Evolutionary conservation across 2,888 invertebrate genomes (phyloP).

Genomic region (Rhynchonema sp.): DNA sequence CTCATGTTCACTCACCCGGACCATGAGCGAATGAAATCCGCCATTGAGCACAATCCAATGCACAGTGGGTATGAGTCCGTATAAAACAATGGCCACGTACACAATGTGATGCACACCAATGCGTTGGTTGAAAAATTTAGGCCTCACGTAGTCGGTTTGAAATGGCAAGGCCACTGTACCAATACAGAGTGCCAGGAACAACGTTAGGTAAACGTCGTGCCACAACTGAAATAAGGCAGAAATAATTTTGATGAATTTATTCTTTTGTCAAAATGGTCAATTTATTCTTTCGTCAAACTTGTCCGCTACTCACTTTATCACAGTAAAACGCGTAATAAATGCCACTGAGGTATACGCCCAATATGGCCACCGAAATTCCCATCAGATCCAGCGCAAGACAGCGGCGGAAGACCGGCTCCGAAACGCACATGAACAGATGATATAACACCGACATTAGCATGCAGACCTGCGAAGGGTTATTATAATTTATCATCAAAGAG

Average conservation of each 20-base stretch:
- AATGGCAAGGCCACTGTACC: slow-evolving; percentile 10
- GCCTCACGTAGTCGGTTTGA: no score
- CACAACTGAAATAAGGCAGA: slow-evolving; percentile 22
- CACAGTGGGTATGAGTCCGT: slow-evolving; percentile 68
- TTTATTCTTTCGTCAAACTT: no score
- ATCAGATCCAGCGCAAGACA: slow-evolving; percentile 76
- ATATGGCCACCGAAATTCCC: slow-evolving; percentile 71
- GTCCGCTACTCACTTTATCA: slow-evolving; percentile 33
- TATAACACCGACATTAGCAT: slow-evolving; percentile 77
- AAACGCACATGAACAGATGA: slow-evolving; percentile 81
- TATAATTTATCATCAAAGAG: no score
- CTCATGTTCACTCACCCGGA: slow-evolving; percentile 54
- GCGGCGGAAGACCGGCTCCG: slow-evolving; percentile 59
- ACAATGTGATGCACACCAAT: slow-evolving; percentile 39
- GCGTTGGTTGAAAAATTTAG: slow-evolving; percentile 41
- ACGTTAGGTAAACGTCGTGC: slow-evolving; percentile 28
- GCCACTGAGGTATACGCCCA: slow-evolving; percentile 83
- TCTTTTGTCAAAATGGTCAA: no score
- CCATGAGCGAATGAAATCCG: slow-evolving; percentile 63
- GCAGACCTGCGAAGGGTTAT: slow-evolving; percentile 57
- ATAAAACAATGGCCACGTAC: slow-evolving; percentile 65
- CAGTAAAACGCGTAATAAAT: slow-evolving; percentile 95
- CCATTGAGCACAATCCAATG: slow-evolving; percentile 80
- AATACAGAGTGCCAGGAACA: slow-evolving; percentile 19
- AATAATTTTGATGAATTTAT: neutral